These are phyloP conservation scores for Acronicta psi DNA, from an alignment of 2,888 invertebrate genomes.

Conservation along the genomic window DNA sequence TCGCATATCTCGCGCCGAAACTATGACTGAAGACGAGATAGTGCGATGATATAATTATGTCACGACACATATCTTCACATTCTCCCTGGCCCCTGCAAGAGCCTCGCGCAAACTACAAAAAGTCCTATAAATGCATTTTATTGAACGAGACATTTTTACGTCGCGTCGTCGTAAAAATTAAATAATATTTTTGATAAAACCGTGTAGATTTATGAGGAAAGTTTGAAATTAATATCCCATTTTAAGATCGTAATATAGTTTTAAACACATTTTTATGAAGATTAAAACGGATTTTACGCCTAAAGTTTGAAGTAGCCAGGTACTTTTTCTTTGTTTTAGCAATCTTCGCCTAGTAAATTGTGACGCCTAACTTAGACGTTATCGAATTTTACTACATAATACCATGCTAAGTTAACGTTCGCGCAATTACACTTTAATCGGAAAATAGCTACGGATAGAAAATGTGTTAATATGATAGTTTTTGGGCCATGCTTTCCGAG, in stretches of 20 bases:
- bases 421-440: too few species aligned
- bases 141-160: constrained; percentile 29
- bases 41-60: too few species aligned
- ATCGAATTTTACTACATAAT: background rate
- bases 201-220: constrained; percentile 43
- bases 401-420: background rate
- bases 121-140: constrained; percentile 7
- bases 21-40: too few species aligned
- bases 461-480: too few species aligned
- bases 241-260: constrained; percentile 48
- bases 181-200: constrained; percentile 51
- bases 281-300: constrained; percentile 51
- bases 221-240: constrained; percentile 47
- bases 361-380: background rate
- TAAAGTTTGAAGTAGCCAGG: constrained; percentile 31
- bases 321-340: constrained; percentile 32
- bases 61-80: too few species aligned
- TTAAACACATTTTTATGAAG: constrained; percentile 53
- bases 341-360: constrained; percentile 20
- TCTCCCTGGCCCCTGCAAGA: too few species aligned
- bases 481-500: too few species aligned
- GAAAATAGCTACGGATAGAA: too few species aligned
- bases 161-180: constrained; percentile 43
- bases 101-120: too few species aligned
- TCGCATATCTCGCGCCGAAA: too few species aligned